These are phyloP conservation scores for Macrophya annulata DNA, from an alignment of 2,888 invertebrate species.

Conservation along the genomic window DNA sequence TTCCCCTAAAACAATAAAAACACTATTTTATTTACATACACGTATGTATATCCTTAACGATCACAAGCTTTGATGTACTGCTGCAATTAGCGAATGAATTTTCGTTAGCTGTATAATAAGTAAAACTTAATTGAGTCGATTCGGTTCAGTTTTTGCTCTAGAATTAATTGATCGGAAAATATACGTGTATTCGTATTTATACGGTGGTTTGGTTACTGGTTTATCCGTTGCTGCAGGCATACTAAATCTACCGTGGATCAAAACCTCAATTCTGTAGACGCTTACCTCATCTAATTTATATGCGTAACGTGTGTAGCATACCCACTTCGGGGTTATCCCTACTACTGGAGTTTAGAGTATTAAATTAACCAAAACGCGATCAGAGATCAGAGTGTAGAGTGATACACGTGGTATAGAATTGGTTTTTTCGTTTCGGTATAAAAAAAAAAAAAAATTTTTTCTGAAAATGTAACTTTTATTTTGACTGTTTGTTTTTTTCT, in stretches of 20 bases:
- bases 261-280: not conserved
- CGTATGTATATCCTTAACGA: no score
- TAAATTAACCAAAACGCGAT: slow-evolving; percentile 38
- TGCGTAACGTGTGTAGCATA: not conserved
- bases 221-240: not conserved
- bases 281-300: slow-evolving; percentile 31
- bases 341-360: slow-evolving; percentile 10
- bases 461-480: not conserved
- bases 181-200: no score
- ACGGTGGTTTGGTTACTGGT: not conserved
- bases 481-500: not conserved
- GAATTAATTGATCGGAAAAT: slow-evolving; percentile 18
- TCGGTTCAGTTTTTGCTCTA: not conserved
- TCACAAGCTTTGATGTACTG: no score
- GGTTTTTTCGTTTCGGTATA: not conserved
- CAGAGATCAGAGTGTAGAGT: slow-evolving; percentile 17
- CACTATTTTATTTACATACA: no score
- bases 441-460: not conserved
- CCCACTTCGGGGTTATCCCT: not conserved
- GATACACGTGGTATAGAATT: not conserved
- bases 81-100: no score
- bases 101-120: no score
- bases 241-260: slow-evolving; percentile 18
- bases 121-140: not conserved
- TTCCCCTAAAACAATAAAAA: no score